Evolutionary conservation across 92 coral and sea anemone genomes (phyloP).

Genomic region (Parazoanthus darwini): DNA sequence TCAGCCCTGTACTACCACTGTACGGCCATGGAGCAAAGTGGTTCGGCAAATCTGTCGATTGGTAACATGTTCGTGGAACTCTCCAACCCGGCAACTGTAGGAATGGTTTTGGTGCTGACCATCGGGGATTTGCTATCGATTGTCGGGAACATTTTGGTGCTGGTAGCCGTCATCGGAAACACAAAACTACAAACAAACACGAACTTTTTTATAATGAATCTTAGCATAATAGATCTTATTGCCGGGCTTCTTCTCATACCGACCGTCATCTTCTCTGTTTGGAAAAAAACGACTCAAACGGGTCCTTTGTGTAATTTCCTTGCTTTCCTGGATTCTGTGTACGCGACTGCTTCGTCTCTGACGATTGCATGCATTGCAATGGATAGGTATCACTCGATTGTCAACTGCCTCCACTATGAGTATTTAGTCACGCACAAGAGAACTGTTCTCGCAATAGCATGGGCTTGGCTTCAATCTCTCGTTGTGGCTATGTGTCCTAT

Average conservation of each 20-base stretch:
- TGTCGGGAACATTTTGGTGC: constrained; percentile 73
- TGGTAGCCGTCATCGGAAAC: constrained; percentile 79
- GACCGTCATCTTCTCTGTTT: constrained; percentile 66
- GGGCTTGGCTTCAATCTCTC: constrained; percentile 82
- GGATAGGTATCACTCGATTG: constrained; percentile 92
- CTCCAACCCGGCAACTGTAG: constrained; percentile 18
- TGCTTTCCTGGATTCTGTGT: constrained; percentile 84
- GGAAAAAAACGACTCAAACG: constrained; percentile 18
- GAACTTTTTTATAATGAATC: constrained; percentile 83
- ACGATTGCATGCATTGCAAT: constrained; percentile 86
- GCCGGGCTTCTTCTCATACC: constrained; percentile 80
- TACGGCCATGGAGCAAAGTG: constrained; percentile 22
- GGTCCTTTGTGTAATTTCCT: constrained; percentile 62
- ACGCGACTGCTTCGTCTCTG: constrained; percentile 79
- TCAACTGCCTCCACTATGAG: constrained; percentile 94
- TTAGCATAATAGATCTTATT: constrained; percentile 79
- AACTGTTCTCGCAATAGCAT: constrained; percentile 68
- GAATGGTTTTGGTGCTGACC: constrained; percentile 42
- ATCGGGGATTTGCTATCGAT: constrained; percentile 51
- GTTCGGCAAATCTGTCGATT: constrained; percentile 22
- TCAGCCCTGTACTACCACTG: background rate
- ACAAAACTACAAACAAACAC: constrained; percentile 88
- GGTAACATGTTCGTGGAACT: background rate
- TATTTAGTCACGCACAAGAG: constrained; percentile 77
- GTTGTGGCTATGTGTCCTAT: constrained; percentile 73